phyloP scores from a whole-genome alignment of 2,888 invertebrate genomes.

The Lacanobia oleracea region DNA sequence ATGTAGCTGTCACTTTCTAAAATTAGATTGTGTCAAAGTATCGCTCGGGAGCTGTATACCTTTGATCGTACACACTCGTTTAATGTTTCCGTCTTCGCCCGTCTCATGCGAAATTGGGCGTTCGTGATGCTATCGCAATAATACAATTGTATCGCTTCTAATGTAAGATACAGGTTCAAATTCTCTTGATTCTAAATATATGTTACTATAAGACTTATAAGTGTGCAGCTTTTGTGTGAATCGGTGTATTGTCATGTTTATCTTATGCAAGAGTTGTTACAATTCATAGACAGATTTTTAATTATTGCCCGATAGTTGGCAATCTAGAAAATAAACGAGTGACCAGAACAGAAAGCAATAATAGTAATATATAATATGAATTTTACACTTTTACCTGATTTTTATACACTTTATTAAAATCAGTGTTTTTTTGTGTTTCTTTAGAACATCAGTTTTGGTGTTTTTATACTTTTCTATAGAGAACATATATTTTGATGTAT shows the following conservation, averaged over 20 bases:
- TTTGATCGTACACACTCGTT: conserved; percentile 15
- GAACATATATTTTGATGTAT: neutral
- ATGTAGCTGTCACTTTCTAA: neutral
- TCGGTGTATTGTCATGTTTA: conserved; percentile 27
- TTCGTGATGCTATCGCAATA: conserved; percentile 22
- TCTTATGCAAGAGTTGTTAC: neutral
- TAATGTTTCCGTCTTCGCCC: conserved; percentile 2
- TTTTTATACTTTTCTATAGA: neutral
- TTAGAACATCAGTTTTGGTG: neutral
- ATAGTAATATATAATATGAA: neutral
- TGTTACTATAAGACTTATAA: conserved; percentile 11
- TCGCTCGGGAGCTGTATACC: neutral
- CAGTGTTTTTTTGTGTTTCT: neutral
- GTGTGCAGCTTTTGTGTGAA: neutral
- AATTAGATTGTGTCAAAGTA: neutral
- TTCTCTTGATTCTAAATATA: conserved; percentile 11
- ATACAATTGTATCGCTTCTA: conserved; percentile 18
- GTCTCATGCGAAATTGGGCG: conserved; percentile 1
- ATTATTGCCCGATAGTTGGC: neutral
- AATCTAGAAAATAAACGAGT: neutral
- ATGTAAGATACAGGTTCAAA: conserved; percentile 19
- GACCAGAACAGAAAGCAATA: neutral
- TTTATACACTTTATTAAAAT: neutral
- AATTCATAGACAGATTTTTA: neutral
- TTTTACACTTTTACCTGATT: neutral